Evolutionary conservation across 2,888 invertebrate species (phyloP).

Genomic region (Lampropteryx suffumata): DNA sequence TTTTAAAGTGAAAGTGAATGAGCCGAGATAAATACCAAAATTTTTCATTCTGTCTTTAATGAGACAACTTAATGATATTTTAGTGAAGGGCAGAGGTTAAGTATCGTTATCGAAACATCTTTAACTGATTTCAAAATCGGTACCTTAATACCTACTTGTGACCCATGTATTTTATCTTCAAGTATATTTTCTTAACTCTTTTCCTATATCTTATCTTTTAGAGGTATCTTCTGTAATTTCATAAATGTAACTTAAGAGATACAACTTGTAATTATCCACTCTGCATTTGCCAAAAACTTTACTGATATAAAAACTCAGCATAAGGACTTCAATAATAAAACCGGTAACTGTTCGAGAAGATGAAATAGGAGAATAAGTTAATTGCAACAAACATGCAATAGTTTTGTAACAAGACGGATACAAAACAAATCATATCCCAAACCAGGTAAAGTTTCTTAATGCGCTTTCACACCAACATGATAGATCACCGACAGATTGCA

Average conservation of each 20-base stretch:
- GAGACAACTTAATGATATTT: slow-evolving; percentile 53
- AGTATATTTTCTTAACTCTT: no score
- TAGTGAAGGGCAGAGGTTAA: slow-evolving; percentile 38
- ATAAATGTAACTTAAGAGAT: no score
- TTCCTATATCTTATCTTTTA: no score
- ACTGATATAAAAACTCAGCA: no score
- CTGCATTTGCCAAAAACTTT: no score
- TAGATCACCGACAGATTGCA: slow-evolving; percentile 42
- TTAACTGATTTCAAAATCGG: slow-evolving; percentile 19
- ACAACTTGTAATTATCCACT: no score
- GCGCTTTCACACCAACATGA: slow-evolving; percentile 33
- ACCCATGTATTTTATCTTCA: no score
- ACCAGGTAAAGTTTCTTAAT: slow-evolving; percentile 19
- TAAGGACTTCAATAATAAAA: no score
- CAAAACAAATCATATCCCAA: slow-evolving; percentile 1
- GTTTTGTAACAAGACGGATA: not conserved
- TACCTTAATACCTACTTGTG: not conserved
- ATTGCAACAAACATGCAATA: no score
- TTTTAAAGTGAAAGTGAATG: slow-evolving; percentile 56
- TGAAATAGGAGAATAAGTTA: no score
- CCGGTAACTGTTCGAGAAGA: no score
- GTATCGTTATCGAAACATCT: slow-evolving; percentile 22
- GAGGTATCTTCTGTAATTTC: no score
- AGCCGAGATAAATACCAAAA: slow-evolving; percentile 42
- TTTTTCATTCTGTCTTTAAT: slow-evolving; percentile 59